Base-by-base conservation (phyloP, 2,888 invertebrate genomes). In the Disparrhopalites patrizii region DNA sequence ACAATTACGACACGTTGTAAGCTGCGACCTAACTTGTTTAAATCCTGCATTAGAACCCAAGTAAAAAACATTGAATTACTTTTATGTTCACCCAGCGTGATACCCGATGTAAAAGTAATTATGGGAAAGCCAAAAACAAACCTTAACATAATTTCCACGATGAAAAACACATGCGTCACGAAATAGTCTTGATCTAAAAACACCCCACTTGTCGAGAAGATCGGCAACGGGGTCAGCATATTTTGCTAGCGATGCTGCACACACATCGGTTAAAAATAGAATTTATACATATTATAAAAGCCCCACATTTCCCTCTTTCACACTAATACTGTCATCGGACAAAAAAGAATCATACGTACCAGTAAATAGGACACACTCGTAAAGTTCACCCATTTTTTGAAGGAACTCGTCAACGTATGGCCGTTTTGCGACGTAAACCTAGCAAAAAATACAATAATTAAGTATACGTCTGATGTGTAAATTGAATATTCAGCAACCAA, bases 151-250 rank as follows among this genome's bases (percentile, higher is more conserved):
- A 84, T 98, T 99, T 77, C 99, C 99, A 82, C 95, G 87, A 84
- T 99, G 95, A 85, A 96, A 99, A 81, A 98, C 98, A 84, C 99
- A 99, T 76, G 98, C 96, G 85, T 99, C 99, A 81, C 99, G 88
- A 86, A 99, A 99, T 78, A 99, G 84, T 78, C 99, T 87, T 77
- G 93, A 89, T 78, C 93, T 87, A 83, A 95, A 94, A 76, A 97
- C 96, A 78, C 92, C 93, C 93, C 96, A 95, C 83, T 91, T 90
- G 83, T 99, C 98, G 76, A 99, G 83, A 77, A 99, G 85, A 84
- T 99, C 97, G 67, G 98, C 97, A 74, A 99, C 99, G 38, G 99
- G 99, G 83, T 99, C 99, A 73, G 99, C 99, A 83, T 99, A 99
- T 88, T 89, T 81, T 50, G 74, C 72, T 61, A 75, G 60, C 15